Conservation (phyloP, 2,888 invertebrate species). For the Ophion slaviceki region DNA sequence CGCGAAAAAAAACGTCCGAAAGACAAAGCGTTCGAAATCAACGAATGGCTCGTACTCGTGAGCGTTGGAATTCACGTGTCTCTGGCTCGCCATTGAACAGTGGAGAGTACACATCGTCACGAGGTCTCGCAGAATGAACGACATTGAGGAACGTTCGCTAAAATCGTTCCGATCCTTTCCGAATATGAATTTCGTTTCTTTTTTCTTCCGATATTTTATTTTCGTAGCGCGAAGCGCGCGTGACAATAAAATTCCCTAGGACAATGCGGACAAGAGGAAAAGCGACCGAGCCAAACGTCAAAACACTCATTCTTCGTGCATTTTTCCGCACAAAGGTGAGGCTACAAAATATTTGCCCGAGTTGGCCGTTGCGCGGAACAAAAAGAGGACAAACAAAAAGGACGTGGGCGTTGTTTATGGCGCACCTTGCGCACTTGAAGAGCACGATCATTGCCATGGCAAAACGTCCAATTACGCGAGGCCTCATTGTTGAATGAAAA, state of each 20-base stretch:
- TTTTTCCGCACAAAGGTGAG: not conserved
- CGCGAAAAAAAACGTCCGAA: constrained; percentile 11
- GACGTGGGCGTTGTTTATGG: constrained; percentile 11
- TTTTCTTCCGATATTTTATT: not conserved
- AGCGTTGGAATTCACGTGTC: constrained; percentile 22
- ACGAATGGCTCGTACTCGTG: constrained; percentile 7
- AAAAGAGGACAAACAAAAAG: constrained; percentile 3
- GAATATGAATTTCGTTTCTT: not conserved
- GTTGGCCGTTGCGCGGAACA: constrained; percentile 23
- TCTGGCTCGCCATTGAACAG: constrained; percentile 1
- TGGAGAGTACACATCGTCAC: constrained; percentile 32
- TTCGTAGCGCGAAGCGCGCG: not conserved
- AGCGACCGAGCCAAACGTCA: not conserved
- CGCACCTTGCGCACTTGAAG: constrained; percentile 31
- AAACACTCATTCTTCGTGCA: constrained; percentile 28
- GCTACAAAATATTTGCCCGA: constrained; percentile 35
- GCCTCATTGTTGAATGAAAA: constrained; percentile 4
- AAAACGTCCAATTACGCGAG: constrained; percentile 33
- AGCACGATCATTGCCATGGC: constrained; percentile 39
- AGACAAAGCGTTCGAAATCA: constrained; percentile 5
- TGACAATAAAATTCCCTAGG: constrained; percentile 47
- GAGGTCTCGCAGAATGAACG: constrained; percentile 38
- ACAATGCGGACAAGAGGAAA: constrained; percentile 49
- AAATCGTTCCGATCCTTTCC: constrained; percentile 24
- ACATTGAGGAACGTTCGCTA: constrained; percentile 41